Percentiles rank a stretch among this genome's conserved stretches.
Evolutionary conservation across 37 sponge, comb jelly and placozoan species (phyloP).

Genomic region (Bolinopsis microptera): DNA sequence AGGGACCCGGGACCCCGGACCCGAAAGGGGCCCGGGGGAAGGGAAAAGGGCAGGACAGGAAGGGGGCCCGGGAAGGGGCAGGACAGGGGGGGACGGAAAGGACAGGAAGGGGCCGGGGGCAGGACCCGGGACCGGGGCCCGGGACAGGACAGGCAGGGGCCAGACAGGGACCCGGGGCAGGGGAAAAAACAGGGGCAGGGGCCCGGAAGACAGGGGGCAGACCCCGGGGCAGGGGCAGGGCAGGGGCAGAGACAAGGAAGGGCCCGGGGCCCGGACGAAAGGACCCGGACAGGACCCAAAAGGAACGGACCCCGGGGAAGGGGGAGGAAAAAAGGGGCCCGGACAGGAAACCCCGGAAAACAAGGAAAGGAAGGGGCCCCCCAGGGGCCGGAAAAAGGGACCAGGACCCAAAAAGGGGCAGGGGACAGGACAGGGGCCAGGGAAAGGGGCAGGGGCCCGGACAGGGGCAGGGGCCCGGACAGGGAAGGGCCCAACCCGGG

Average conservation of each 20-base stretch:
- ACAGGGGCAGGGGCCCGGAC: no score
- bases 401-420: no score
- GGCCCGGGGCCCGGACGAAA: not conserved
- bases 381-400: no score
- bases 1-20: no score
- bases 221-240: not conserved
- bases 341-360: no score
- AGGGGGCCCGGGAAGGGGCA: not conserved
- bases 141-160: not conserved
- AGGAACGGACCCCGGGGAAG: no score
- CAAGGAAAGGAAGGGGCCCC: no score
- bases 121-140: not conserved
- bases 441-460: no score
- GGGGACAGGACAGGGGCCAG: no score
- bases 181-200: not conserved
- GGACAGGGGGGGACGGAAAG: not conserved
- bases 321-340: no score
- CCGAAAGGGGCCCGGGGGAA: no score
- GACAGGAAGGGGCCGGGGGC: not conserved
- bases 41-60: not conserved
- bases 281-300: not conserved
- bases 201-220: not conserved
- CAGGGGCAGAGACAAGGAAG: not conserved
- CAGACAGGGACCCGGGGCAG: not conserved
- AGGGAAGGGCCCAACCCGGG: no score